Base-by-base conservation (phyloP, 2,113 vertebrate genomes). In the Gallinago paraguaiae region DNA sequence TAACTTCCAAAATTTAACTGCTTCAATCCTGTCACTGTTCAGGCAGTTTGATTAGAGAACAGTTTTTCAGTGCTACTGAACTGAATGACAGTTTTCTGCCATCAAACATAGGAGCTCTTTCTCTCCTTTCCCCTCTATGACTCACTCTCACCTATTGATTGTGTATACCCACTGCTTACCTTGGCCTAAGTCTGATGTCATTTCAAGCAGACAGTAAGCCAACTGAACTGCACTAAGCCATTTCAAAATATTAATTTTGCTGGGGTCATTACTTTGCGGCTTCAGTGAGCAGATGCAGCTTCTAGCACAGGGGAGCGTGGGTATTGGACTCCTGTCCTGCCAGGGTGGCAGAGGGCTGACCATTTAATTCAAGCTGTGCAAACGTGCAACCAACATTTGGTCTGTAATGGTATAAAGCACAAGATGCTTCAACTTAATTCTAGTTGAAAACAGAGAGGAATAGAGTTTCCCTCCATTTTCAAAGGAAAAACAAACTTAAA, bases 261-360 rank as follows among this genome's bases (percentile, higher is more conserved):
- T 64, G 37, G 22, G 45, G 11, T n/a, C 16, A 75, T 67, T 70
- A 65, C 27, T 57, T 78, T 27, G 41, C 78, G 75, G 39, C 35
- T 81, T 72, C 54, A 72, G 10, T 11, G 11, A 76, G 30, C 23
- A 86, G 46, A 75, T 7, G 5, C 16, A 83, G 27, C 28, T 83
- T 68, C 43, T 78, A 31, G 81, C 25, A 41, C 16, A 46, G 31
- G 24, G 18, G 25, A 77, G 74, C 11, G 9, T 22, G 18, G 14
- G n/a, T 48, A 59, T 43, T 8, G 25, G 45, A 61, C 22, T 24
- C 17, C 28, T 51, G 19, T 46, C 39, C 15, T 53, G 13, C 27
- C 37, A 37, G 0, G 9, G 45, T 17, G 46, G 57, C 11, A 28
- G 0, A 30, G 9, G 25, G 22, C 1, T 78, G 43, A 56, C 9